phyloP scores from a whole-genome alignment of 2,888 invertebrate species.

The Camponotus fellah region DNA sequence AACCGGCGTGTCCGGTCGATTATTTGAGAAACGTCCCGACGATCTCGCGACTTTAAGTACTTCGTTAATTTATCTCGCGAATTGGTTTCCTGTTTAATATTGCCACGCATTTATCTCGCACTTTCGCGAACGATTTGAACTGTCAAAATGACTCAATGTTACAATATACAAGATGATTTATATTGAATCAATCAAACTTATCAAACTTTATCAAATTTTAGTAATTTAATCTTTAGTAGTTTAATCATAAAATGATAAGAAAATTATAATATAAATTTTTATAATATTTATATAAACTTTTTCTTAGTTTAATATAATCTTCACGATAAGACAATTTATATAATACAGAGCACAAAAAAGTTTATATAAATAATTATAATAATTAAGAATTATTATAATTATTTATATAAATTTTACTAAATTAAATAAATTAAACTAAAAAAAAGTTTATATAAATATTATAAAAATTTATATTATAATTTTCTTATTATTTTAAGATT shows the following conservation, averaged over 20 bases:
- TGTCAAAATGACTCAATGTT: neutral
- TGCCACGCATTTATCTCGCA: neutral
- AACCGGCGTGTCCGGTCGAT: constrained; percentile 29
- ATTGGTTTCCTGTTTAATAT: constrained; percentile 26
- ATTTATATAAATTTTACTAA: neutral
- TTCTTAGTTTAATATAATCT: neutral
- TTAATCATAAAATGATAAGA: too few relatives aligned
- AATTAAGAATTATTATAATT: neutral
- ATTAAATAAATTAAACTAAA: too few relatives aligned
- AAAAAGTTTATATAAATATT: neutral
- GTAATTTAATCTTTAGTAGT: neutral
- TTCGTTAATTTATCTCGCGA: constrained; percentile 24
- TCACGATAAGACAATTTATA: neutral
- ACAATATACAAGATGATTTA: neutral
- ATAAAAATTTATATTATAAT: neutral
- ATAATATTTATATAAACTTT: too few relatives aligned
- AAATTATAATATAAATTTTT: too few relatives aligned
- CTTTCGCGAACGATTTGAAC: constrained; percentile 2
- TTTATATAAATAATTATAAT: neutral
- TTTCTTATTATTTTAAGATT: neutral
- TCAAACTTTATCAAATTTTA: neutral
- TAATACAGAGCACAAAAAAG: neutral
- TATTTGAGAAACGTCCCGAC: constrained; percentile 30
- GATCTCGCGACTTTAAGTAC: constrained; percentile 17
- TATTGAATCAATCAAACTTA: neutral